Evolutionary conservation across 2,797 vertebrate genomes (phyloP), one percentile per base, ranked within the genome.

Genomic region (Alcedo quadribrachys): DNA sequence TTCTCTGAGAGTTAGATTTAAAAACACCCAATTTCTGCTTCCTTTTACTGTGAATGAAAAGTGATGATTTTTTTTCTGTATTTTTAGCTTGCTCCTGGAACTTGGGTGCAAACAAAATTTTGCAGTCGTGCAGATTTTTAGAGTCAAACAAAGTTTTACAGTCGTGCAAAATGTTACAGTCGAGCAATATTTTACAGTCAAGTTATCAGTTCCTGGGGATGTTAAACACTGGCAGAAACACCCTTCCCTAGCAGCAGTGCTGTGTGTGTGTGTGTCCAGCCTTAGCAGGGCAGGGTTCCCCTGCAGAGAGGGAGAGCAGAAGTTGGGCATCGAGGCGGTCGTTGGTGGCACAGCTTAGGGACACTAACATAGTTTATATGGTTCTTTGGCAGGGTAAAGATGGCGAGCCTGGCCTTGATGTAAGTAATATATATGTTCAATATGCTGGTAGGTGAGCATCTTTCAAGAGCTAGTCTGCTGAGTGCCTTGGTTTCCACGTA

Each of bases 331-430:
- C 40, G 65, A 65, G 65, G 69, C 2, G 20, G 53, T 80, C 28
- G 8, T 35, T 45, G 19, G 19, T 85, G n/a, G 15, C 87, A 40
- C 74, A 92, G 81, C 22, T 43, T 67, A 94, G 89, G 82, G 87
- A 80, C 40, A 17, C 95, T 98, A 97, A 98, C 68, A 32, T 65
- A 96, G 92, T 89, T 90, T 91, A 69, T 98, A 33, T 98, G 96
- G 92, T 97, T 97, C 92, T 96, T 97, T 98, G 97, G 83, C 98
- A 99, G 99, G 99, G 99, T 94, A 98, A 99, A 92, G 98, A 99
- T 94, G 99, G 99, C 93, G 98, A 99, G 91, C 99, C 99, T 95
- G 99, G 99, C 97, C 97, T 99, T 95, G 99, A 99, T 97, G 99
- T 99, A 98, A 99, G 99, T 99, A 97, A 89, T 77, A 24, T 66